Evolutionary conservation across 2,113 vertebrate species (phyloP), one percentile per base, ranked within the genome.

Genomic region (Galbula dea): DNA sequence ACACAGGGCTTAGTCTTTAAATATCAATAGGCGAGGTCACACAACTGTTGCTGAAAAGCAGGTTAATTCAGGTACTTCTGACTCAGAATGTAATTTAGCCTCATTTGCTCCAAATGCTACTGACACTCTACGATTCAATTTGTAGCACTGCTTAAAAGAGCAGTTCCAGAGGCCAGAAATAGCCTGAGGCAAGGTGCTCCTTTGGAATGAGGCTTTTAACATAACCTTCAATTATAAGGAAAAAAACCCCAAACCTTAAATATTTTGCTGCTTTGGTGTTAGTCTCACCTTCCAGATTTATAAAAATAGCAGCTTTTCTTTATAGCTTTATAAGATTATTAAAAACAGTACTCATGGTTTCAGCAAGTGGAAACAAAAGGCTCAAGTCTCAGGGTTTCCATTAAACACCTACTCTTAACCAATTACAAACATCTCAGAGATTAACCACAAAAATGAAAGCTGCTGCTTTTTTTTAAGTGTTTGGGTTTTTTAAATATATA

Each of bases 41-140:
- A 48, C 41, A 84, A 93, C 54, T 52, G 34, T 85, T 95, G 94
- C 84, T 96, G 67, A 93, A 96, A 96, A 95, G 83, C 90, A 94
- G 84, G 89, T 94, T 96, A 93, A 93, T 96, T 94, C 91, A 91
- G 81, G 89, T 84, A 62, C 23, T 29, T 85, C 93, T 96, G 93
- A 96, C 86, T 95, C 93, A 95, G 67, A 88, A 65, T 13, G 59
- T 89, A 95, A 95, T 90, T 80, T 87, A 96, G 63, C 68, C 79
- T 88, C 48, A 77, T 78, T 92, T 81, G 67, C 87, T 89, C 69
- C 76, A 94, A 95, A 91, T 62, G 71, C 71, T 80, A 61, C 89
- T 41, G 57, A 55, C 63, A 85, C 43, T 29, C 6, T 3, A 58
- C 80, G 91, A 96, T 94, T 96, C 86, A 92, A 85, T 94, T 93